These are phyloP conservation scores for Cylloceria caligata DNA, from an alignment of 2,888 invertebrate genomes.

Conservation along the genomic window DNA sequence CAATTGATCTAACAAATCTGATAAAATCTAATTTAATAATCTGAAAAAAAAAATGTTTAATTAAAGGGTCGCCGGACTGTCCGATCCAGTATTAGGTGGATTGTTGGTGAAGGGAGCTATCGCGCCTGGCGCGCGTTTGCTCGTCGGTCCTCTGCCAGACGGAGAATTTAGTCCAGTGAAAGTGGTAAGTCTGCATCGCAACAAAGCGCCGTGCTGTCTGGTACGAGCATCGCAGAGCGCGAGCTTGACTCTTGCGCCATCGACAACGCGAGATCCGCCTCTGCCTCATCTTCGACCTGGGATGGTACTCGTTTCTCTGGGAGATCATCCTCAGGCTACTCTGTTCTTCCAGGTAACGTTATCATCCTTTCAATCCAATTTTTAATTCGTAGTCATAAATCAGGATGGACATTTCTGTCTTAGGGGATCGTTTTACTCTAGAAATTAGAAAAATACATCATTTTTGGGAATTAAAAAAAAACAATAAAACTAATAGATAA, in stretches of 20 bases:
- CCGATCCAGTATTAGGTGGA: constrained; percentile 94
- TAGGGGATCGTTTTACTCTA: too few species aligned
- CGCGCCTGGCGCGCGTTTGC: constrained; percentile 92
- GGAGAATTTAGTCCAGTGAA: constrained; percentile 92
- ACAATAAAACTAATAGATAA: too few species aligned
- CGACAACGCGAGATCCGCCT: constrained; percentile 83
- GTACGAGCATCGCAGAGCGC: constrained; percentile 97
- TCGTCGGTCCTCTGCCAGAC: constrained; percentile 91
- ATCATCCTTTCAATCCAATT: not conserved
- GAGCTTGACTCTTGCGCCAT: constrained; percentile 90
- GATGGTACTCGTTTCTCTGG: constrained; percentile 91
- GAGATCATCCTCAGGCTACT: constrained; percentile 85
- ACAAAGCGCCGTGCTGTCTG: constrained; percentile 94
- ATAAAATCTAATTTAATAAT: too few species aligned
- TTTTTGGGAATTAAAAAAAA: too few species aligned
- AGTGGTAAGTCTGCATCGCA: constrained; percentile 95
- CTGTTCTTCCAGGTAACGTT: constrained; percentile 86
- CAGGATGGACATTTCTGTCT: not conserved
- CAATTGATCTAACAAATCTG: not conserved
- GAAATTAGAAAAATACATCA: too few species aligned
- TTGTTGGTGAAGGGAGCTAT: constrained; percentile 94
- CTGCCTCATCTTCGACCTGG: constrained; percentile 90
- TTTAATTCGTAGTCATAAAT: not conserved
- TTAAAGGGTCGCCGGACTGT: constrained; percentile 90
- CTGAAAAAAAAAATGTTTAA: not conserved